These are phyloP conservation scores for Drepana falcataria DNA, from an alignment of 2,888 invertebrate species.

Conservation along the genomic window DNA sequence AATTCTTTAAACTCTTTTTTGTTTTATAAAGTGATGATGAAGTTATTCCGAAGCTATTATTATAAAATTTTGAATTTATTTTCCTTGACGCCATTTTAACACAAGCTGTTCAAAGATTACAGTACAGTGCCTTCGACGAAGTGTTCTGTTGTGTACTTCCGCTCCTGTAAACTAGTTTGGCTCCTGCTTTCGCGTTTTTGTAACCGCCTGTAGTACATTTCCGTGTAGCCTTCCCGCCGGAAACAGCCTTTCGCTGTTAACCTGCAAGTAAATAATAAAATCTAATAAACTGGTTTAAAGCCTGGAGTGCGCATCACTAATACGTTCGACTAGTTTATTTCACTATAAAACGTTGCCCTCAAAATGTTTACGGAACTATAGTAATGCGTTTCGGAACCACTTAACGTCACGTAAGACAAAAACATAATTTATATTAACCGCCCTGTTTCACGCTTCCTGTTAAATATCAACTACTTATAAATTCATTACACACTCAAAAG, in stretches of 20 bases:
- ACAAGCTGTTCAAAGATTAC: background rate
- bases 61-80: background rate
- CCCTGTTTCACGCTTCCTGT: conserved; percentile 13
- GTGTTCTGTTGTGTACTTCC: conserved; percentile 9
- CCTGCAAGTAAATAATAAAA: conserved; percentile 43
- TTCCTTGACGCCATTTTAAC: too few relatives aligned
- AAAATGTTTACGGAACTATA: conserved; percentile 30
- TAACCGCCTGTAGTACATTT: conserved; percentile 58
- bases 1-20: background rate
- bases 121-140: background rate
- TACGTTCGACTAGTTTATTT: conserved; percentile 30
- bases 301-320: conserved; percentile 17
- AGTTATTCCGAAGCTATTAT: background rate
- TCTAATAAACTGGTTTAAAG: conserved; percentile 26
- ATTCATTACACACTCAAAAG: background rate
- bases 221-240: conserved; percentile 56
- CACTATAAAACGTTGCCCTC: conserved; percentile 20
- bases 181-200: conserved; percentile 47
- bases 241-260: conserved; percentile 61
- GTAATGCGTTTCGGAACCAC: conserved; percentile 33
- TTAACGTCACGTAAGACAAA: conserved; percentile 31
- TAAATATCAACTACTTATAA: background rate
- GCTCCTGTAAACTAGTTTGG: conserved; percentile 50
- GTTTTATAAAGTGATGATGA: background rate
- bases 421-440: conserved; percentile 25